Conservation (phyloP, 2,113 vertebrate species). For the Gasterosteus nipponicus region DNA sequence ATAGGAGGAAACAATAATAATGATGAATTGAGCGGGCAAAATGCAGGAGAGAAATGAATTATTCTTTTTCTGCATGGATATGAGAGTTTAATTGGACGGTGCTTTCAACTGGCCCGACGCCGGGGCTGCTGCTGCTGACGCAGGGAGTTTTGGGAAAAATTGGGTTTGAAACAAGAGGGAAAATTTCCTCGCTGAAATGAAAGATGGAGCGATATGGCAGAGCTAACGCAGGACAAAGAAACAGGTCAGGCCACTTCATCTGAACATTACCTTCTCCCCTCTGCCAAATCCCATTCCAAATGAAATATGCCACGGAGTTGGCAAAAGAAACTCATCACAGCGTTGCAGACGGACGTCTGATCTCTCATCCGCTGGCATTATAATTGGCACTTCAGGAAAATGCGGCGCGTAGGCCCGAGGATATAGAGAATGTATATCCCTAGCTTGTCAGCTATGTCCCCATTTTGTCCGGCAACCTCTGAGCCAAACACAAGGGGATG, state of each 20-base stretch:
- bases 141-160: slow-evolving; percentile 69
- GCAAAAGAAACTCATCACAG: slow-evolving; percentile 45
- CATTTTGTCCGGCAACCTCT: slow-evolving; percentile 24
- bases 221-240: slow-evolving; percentile 65
- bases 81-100: slow-evolving; percentile 77
- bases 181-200: slow-evolving; percentile 68
- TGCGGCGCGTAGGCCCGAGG: slow-evolving; percentile 33
- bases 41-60: slow-evolving; percentile 39
- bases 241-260: slow-evolving; percentile 68
- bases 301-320: slow-evolving; percentile 52
- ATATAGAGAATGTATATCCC: slow-evolving; percentile 38
- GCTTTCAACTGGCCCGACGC: slow-evolving; percentile 54
- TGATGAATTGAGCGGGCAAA: slow-evolving; percentile 51
- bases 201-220: slow-evolving; percentile 60
- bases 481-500: slow-evolving; percentile 7
- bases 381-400: slow-evolving; percentile 57
- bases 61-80: slow-evolving; percentile 61
- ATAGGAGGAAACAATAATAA: slow-evolving; percentile 56
- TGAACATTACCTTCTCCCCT: slow-evolving; percentile 53
- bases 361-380: slow-evolving; percentile 53
- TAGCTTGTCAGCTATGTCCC: slow-evolving; percentile 32
- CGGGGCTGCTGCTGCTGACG: slow-evolving; percentile 68
- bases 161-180: slow-evolving; percentile 77
- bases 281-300: slow-evolving; percentile 58
- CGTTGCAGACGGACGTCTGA: slow-evolving; percentile 41